Base-by-base conservation (phyloP, 2,888 invertebrate genomes). In the Thumatha senex region DNA sequence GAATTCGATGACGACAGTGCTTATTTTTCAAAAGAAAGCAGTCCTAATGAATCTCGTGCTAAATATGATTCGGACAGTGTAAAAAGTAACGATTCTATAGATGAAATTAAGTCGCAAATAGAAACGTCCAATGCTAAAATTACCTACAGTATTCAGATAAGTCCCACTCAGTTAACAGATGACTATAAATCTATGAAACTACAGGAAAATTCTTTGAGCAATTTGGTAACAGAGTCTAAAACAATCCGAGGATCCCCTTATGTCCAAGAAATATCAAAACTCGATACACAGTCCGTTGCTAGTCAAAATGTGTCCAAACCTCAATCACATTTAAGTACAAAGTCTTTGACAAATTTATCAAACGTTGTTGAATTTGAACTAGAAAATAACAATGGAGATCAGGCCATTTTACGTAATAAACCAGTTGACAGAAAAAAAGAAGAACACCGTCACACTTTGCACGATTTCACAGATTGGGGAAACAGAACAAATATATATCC, bases 401-500 rank as follows among this genome's bases (percentile, higher is more conserved):
- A 61, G 54, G 78, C 78, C n/a, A 55, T 66, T 42, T 56, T 70
- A 54, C 72, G 81, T 48, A 67, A 75, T 24, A 84, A 78, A 64
- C 46, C 62, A 15, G 61, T 51, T 13, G 65, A 72, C 58, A 65
- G 58, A 46, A 76, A 71, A 59, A 66, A 61, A 42, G 73, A 78
- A 36, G 73, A 81, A 34, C 76, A 86, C 65, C 84, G 88, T 33
- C 88, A 90, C 61, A 86, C 88, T 14, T 56, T 88, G 41, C 85
- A 88, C 54, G 89, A 89, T 40, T 73, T 82, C 53, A 71, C 78
- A 11, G 83, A 87, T 53, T 90, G 90, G 90, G 82, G 72, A 48
- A 90, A 89, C 63, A 84, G 91, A 68, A 85, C 89, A 33, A 79
- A 93, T 64, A 92, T 93, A 77, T 93, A 95, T 84, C 95, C 96